Conservation (phyloP, 2,888 invertebrate species). For the Eristalis tenax region DNA sequence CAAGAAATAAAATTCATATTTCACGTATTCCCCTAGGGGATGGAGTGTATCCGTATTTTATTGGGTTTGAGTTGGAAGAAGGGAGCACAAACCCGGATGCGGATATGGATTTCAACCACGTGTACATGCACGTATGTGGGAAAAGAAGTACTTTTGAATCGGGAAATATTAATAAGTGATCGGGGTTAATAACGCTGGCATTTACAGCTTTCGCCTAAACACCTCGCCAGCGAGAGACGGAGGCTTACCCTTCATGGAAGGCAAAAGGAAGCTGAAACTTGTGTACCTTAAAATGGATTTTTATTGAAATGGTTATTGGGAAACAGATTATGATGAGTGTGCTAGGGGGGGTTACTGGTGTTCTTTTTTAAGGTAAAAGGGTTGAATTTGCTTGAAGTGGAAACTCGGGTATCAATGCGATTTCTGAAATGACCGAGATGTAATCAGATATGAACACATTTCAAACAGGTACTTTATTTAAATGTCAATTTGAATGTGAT, state of each 20-base stretch:
- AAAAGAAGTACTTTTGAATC: slow-evolving; percentile 12
- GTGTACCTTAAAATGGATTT: slow-evolving; percentile 79
- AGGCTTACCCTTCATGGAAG: background rate
- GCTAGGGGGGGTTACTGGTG: background rate
- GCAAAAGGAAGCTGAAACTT: slow-evolving; percentile 35
- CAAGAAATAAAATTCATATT: slow-evolving; percentile 62
- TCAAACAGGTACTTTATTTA: slow-evolving; percentile 57
- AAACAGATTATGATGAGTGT: slow-evolving; percentile 72
- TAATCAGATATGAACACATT: background rate
- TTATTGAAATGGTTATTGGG: slow-evolving; percentile 80
- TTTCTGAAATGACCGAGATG: background rate
- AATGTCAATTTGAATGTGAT: slow-evolving; percentile 33
- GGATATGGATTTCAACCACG: slow-evolving; percentile 18
- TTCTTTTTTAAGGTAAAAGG: background rate
- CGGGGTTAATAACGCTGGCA: slow-evolving; percentile 54
- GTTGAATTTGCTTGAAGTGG: background rate
- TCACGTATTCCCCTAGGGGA: slow-evolving; percentile 44
- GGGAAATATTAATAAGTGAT: slow-evolving; percentile 65
- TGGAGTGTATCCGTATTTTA: slow-evolving; percentile 49
- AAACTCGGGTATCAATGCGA: background rate
- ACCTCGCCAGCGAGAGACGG: background rate
- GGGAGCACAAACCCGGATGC: slow-evolving; percentile 4
- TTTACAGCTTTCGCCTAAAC: slow-evolving; percentile 20
- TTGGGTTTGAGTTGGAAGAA: slow-evolving; percentile 31
- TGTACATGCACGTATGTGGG: slow-evolving; percentile 15